Evolutionary conservation across 2,113 vertebrate species (phyloP).

Genomic region (Leuciscus idus): DNA sequence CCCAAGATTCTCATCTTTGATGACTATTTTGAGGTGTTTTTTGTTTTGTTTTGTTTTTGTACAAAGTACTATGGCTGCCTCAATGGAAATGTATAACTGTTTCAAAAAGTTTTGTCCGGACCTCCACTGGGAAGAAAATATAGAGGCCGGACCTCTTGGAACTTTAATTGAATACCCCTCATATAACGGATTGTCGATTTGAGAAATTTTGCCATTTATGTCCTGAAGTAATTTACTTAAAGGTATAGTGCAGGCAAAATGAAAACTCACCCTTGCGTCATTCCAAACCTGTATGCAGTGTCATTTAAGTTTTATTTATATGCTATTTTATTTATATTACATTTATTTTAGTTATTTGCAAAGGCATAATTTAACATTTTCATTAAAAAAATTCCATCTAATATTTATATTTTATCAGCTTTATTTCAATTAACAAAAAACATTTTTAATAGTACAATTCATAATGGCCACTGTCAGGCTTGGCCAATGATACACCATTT

Average conservation of each 20-base stretch:
- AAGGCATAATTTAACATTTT: not conserved
- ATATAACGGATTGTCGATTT: not conserved
- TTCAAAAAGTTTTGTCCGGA: no score
- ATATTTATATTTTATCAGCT: not conserved
- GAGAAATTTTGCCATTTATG: not conserved
- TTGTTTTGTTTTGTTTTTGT: no score
- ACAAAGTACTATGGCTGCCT: no score
- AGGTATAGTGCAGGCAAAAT: not conserved
- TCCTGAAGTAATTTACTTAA: not conserved
- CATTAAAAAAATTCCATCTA: not conserved
- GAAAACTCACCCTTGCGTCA: not conserved
- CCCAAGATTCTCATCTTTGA: no score
- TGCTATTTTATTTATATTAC: no score
- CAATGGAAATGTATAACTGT: no score
- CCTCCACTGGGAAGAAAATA: no score
- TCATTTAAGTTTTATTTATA: no score
- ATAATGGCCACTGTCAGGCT: not conserved
- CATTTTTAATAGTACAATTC: not conserved
- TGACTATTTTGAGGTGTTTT: no score
- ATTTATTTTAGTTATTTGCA: not conserved
- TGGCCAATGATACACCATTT: not conserved
- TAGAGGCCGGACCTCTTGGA: no score
- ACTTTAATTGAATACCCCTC: no score
- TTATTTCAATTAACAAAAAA: not conserved
- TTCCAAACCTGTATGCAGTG: no score